A percentile compares a stretch with the other conserved stretches of the same genome.
phyloP scores from a whole-genome alignment of 2,113 vertebrate genomes.

The Ctenomys sociabilis region DNA sequence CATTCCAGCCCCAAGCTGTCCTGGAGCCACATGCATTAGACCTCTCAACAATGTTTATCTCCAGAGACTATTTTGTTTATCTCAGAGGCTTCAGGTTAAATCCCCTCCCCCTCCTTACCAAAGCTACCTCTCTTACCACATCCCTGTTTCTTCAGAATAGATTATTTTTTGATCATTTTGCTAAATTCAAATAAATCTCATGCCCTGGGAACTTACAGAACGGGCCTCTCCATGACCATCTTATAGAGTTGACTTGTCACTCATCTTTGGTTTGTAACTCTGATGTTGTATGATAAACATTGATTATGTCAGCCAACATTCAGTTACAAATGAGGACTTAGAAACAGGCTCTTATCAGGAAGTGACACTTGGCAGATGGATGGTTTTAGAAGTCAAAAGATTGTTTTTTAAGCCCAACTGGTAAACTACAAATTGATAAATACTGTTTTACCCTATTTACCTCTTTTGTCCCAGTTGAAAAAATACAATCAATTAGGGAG shows the following conservation, averaged over 20 bases:
- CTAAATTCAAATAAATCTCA: conserved; percentile 81
- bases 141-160: conserved; percentile 70
- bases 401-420: conserved; percentile 66
- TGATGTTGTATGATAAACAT: conserved; percentile 82
- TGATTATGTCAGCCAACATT: conserved; percentile 86
- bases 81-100: conserved; percentile 77
- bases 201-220: conserved; percentile 76
- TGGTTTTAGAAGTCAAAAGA: conserved; percentile 83
- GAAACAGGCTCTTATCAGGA: conserved; percentile 84
- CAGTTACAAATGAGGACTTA: conserved; percentile 84
- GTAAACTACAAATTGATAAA: conserved; percentile 70
- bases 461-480: conserved; percentile 72
- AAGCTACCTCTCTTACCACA: not conserved
- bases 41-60: conserved; percentile 84
- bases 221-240: conserved; percentile 64
- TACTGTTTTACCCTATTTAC: conserved; percentile 64
- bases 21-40: conserved; percentile 83
- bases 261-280: conserved; percentile 85
- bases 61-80: conserved; percentile 85
- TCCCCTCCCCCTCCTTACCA: not conserved
- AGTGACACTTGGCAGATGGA: conserved; percentile 86
- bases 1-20: conserved; percentile 58
- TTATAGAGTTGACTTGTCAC: conserved; percentile 74
- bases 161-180: conserved; percentile 83
- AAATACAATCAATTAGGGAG: conserved; percentile 60